Evolutionary conservation across 2,888 invertebrate species (phyloP).

Genomic region (Laspeyria flexula): DNA sequence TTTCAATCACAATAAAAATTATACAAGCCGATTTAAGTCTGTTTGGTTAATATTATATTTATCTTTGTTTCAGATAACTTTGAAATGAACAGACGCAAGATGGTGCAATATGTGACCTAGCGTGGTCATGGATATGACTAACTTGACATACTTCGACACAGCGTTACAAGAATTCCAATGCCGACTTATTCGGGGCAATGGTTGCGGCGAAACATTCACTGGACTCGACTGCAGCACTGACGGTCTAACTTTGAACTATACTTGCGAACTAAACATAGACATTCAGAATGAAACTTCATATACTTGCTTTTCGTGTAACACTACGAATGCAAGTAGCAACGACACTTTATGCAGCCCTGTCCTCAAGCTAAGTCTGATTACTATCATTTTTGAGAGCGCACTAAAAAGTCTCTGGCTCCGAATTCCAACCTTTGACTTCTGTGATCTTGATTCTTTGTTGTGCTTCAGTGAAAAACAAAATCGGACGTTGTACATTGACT

Average conservation of each 20-base stretch:
- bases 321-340: slow-evolving; percentile 64
- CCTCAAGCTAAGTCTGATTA: slow-evolving; percentile 75
- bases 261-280: slow-evolving; percentile 72
- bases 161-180: slow-evolving; percentile 70
- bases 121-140: slow-evolving; percentile 68
- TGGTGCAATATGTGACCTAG: slow-evolving; percentile 66
- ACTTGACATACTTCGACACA: slow-evolving; percentile 64
- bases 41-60: no score
- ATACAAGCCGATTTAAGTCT: no score
- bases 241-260: slow-evolving; percentile 52
- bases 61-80: slow-evolving; percentile 52
- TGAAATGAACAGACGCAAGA: slow-evolving; percentile 29
- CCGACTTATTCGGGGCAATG: slow-evolving; percentile 57
- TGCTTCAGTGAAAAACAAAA: slow-evolving; percentile 66
- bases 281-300: slow-evolving; percentile 81
- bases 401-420: slow-evolving; percentile 74
- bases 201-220: slow-evolving; percentile 57
- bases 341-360: slow-evolving; percentile 69
- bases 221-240: slow-evolving; percentile 66
- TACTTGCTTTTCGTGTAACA: slow-evolving; percentile 66
- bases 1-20: no score
- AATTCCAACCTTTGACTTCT: slow-evolving; percentile 64
- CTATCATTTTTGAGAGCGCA: slow-evolving; percentile 73
- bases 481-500: slow-evolving; percentile 72
- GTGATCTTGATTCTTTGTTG: slow-evolving; percentile 66